Evolutionary conservation across 92 coral and sea anemone species (phyloP).

Genomic region (Epizoanthus illoricatus): DNA sequence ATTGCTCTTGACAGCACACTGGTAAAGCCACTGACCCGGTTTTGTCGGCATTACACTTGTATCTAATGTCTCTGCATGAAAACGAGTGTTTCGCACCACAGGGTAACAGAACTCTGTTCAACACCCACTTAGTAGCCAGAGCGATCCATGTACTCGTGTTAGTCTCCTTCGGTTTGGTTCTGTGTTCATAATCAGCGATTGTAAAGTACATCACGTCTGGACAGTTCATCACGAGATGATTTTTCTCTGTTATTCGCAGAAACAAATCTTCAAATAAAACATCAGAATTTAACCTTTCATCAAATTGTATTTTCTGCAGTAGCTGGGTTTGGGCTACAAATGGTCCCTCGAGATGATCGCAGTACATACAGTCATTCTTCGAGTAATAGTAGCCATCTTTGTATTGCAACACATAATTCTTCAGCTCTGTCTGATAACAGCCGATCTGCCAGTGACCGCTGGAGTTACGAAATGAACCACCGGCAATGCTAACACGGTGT

Average conservation of each 20-base stretch:
- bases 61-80: slow-evolving; percentile 37
- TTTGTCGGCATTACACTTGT: slow-evolving; percentile 27
- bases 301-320: slow-evolving; percentile 17
- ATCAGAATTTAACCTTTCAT: slow-evolving; percentile 37
- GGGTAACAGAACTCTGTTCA: slow-evolving; percentile 33
- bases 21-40: slow-evolving; percentile 16
- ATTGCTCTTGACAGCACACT: slow-evolving; percentile 34
- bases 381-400: slow-evolving; percentile 47
- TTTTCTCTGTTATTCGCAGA: slow-evolving; percentile 27
- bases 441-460: slow-evolving; percentile 50
- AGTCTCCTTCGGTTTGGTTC: slow-evolving; percentile 10
- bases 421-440: slow-evolving; percentile 39
- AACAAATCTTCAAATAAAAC: slow-evolving; percentile 48
- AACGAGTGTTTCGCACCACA: slow-evolving; percentile 30
- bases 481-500: slow-evolving; percentile 40
- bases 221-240: slow-evolving; percentile 44
- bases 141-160: slow-evolving; percentile 26
- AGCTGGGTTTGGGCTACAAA: slow-evolving; percentile 42
- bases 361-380: slow-evolving; percentile 43
- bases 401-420: slow-evolving; percentile 44
- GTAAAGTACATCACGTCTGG: slow-evolving; percentile 50
- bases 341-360: slow-evolving; percentile 45
- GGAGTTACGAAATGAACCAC: slow-evolving; percentile 56
- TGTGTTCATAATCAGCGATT: background rate
- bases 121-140: slow-evolving; percentile 41